Conservation (phyloP, 2,113 vertebrate genomes). For the Cinclus cinclus region DNA sequence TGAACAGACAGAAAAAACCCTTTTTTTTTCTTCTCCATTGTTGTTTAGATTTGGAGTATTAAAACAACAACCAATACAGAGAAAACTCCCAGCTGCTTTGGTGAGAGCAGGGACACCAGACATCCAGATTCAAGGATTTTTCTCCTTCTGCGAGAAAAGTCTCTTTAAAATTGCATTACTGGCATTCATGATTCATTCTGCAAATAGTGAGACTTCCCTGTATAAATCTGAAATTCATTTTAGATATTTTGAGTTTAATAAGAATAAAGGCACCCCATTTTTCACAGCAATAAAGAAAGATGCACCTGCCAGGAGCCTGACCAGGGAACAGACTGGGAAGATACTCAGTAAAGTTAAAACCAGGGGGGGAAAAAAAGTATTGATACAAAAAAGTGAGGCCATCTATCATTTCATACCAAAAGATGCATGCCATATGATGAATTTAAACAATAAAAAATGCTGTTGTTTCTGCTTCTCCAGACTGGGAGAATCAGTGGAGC, state of each 20-base stretch:
- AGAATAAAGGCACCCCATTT: constrained; percentile 65
- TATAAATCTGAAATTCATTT: constrained; percentile 70
- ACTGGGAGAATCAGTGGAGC: background rate
- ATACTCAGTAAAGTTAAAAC: background rate
- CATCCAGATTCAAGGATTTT: constrained; percentile 37
- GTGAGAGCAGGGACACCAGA: background rate
- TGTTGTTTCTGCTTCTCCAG: background rate
- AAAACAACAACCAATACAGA: background rate
- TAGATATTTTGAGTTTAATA: constrained; percentile 66
- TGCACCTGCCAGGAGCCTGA: constrained; percentile 45
- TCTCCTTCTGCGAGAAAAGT: constrained; percentile 11
- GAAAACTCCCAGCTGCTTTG: constrained; percentile 6
- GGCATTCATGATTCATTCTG: constrained; percentile 69
- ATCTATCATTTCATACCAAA: constrained; percentile 5
- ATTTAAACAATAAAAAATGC: constrained; percentile 28
- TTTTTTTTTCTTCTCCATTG: background rate
- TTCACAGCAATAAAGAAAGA: constrained; percentile 69
- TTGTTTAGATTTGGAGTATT: background rate
- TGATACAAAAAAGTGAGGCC: constrained; percentile 6
- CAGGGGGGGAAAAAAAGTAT: constrained; percentile 6
- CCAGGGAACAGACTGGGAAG: background rate
- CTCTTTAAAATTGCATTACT: constrained; percentile 68
- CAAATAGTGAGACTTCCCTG: constrained; percentile 54
- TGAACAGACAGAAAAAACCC: background rate
- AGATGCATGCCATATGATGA: background rate